Evolutionary conservation across 2,113 vertebrate genomes (phyloP), one percentile per base, ranked within the genome.

Genomic region (Leiothrix lutea): DNA sequence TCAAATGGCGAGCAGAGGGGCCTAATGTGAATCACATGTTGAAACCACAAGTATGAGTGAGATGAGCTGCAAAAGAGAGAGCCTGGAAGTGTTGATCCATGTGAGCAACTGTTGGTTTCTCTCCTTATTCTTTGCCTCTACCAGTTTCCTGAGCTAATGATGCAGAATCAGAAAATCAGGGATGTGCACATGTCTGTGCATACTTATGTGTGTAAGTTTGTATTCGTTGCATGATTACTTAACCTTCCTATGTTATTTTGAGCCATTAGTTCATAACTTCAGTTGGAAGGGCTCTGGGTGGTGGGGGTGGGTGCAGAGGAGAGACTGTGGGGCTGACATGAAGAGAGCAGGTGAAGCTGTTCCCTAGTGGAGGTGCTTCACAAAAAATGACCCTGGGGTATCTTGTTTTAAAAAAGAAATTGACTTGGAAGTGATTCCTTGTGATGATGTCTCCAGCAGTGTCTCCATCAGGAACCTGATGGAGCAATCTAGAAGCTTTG

Each of bases 1-100:
- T 95, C 93, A 94, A 96, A 94, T 95, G 91, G 89, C 3, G 66
- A 94, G 92, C 85, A 97, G 93, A 95, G 94, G 65, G 86, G 60
- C 84, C 94, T 96, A 96, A 97, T 96, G 72, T 70, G 96, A 94
- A 95, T 93, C 96, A 95, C 92, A 97, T 96, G 95, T 95, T 91
- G 88, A 96, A 97, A 96, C 95, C 96, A 87, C 92, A 97, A 96
- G 56, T 96, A 91, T 96, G 94, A 92, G 81, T 53, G 94, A 96
- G 96, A 95, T 95, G 80, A 91, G 36, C 92, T 94, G 95, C 92
- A 88, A 94, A 95, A 96, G 93, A 94, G 80, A 82, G 85, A 86
- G 83, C 75, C 80, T 86, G 69, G 57, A 96, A 97, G 95, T 95
- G 95, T 96, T 96, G 96, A 97, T 96, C 94, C 89, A 62, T 96